Evolutionary conservation across 30 jellyfish, hydroid and myxozoan genomes (phyloP), one percentile per base, ranked within the genome.

Genomic region (Clytia hemisphaerica): DNA sequence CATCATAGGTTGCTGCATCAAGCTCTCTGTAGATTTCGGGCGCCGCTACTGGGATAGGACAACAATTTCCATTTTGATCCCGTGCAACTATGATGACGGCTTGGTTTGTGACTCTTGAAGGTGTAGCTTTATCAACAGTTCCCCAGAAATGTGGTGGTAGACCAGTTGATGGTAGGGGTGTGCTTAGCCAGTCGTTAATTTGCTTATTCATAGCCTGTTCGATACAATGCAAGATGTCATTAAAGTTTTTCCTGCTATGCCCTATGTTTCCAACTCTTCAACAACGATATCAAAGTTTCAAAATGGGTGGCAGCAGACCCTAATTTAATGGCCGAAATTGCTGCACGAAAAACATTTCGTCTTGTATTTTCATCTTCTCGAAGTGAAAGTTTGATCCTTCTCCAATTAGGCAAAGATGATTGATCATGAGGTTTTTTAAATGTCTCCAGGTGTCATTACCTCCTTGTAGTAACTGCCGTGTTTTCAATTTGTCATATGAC

Each of bases 261-360:
- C 93, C 93, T 67, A 78, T 21, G 65, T 67, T 68, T 16, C 93
- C 93, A 53, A 78, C 93, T 45, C 69, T 44, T 70, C 18, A 73
- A 58, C 6, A 73, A 73, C 10, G 78, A 73, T 3, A 73, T 30
- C 21, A 72, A 28, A 5, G 77, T 53, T 48, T 72, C 77, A 0
- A 57, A 54, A 36, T 73, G 50, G 42, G 38, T 57, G 24, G 69
- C 76, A 54, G 76, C 76, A 3, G 85, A 76, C 6, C 69, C 77
- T 1, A 73, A 69, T 58, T 73, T n/a, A 42, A 58, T 21, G 26
- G 58, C 85, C 37, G 59, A 37, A 2, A 57, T 58, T 2, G 78
- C 85, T 22, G 32, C 16, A 40, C 78, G 47, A 34, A 46, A 73
- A 9, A 73, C 40, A 45, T 73, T 42, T 18, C 59, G 58, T 24